Evolutionary conservation across 37 sponge, comb jelly and placozoan species (phyloP).

Genomic region (Theonella swinhoei): DNA sequence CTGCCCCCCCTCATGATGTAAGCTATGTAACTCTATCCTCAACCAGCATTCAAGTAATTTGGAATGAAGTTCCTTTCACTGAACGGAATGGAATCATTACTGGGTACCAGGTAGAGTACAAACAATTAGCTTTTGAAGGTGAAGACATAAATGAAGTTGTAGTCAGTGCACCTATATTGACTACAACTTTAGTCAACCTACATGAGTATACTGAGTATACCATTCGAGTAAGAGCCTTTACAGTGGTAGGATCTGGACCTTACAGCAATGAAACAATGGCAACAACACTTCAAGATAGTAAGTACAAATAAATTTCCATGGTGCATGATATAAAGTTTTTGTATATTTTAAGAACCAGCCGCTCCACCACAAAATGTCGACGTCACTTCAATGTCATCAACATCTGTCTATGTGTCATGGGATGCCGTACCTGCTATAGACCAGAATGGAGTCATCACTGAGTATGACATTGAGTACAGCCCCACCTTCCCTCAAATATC

Average conservation of each 20-base stretch:
- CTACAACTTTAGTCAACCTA: not conserved
- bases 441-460: conserved; percentile 20
- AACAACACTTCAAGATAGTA: conserved; percentile 36
- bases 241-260: not conserved
- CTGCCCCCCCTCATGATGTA: not conserved
- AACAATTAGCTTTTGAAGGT: not conserved
- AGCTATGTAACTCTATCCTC: not conserved
- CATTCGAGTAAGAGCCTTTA: not conserved
- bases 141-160: not conserved
- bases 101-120: not conserved
- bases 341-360: not conserved
- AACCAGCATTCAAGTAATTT: not conserved
- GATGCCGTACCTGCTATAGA: not conserved
- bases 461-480: conserved; percentile 7
- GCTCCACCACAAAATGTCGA: not conserved
- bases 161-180: not conserved
- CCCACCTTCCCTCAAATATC: not conserved
- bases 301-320: not conserved
- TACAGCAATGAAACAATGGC: not conserved
- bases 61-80: not conserved
- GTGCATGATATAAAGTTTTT: not conserved
- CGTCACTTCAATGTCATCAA: not conserved
- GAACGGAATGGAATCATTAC: conserved; percentile 36
- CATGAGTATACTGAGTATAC: conserved; percentile 7
- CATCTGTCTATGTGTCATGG: not conserved